These are phyloP conservation scores for Eupithecia insigniata DNA, from an alignment of 2,888 invertebrate species.

Conservation along the genomic window DNA sequence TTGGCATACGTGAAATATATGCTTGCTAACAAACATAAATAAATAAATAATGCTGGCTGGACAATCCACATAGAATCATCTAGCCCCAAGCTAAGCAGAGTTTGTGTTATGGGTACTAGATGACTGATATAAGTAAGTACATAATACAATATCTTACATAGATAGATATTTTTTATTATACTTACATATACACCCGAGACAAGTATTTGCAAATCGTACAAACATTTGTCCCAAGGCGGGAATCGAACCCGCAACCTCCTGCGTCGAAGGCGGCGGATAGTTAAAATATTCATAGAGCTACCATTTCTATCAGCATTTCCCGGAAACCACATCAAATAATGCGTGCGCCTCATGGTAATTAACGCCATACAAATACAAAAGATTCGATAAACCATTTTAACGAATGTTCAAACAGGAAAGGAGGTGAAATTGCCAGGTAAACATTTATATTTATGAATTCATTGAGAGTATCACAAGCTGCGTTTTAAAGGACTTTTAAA, in stretches of 20 bases:
- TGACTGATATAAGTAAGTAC: too few species aligned
- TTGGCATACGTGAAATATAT: background rate
- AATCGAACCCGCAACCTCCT: too few species aligned
- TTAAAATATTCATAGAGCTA: background rate
- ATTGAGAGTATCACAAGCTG: conserved; percentile 24
- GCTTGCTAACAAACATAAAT: background rate
- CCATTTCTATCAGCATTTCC: background rate
- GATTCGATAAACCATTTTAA: conserved; percentile 30
- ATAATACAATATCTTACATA: too few species aligned
- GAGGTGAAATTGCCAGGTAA: conserved; percentile 28
- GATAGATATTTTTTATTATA: too few species aligned
- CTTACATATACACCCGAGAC: too few species aligned
- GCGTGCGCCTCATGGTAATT: conserved; percentile 14
- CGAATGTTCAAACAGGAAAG: conserved; percentile 26
- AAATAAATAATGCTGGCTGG: too few species aligned
- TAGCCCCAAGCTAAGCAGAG: too few species aligned
- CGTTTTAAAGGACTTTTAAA: conserved; percentile 32
- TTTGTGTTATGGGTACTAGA: too few species aligned
- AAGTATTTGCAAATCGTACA: too few species aligned
- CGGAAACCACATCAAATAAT: conserved; percentile 4
- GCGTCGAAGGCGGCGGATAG: too few species aligned
- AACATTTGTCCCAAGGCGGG: too few species aligned
- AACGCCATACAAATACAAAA: conserved; percentile 27
- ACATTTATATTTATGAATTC: conserved; percentile 31
- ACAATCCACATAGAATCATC: too few species aligned